Base-by-base conservation (phyloP, 2,797 vertebrate species). In the Falco novaeseelandiae region DNA sequence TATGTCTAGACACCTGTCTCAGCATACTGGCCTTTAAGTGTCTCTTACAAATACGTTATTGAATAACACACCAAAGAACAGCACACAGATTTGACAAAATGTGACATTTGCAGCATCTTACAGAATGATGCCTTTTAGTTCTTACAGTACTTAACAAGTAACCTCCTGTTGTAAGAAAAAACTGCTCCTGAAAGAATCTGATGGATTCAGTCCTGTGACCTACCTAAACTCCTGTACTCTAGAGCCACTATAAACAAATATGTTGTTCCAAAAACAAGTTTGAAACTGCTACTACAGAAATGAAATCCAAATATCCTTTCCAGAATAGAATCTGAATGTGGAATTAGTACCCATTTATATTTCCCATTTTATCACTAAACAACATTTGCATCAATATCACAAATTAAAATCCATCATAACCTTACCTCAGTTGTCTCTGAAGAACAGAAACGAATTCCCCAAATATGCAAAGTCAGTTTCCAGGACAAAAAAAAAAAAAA, bases 351-450 rank as follows among this genome's bases (percentile, higher is more conserved):
- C 42, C 38, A 63, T 63, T 59, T n/a, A 5, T 9, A 57, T 29
- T 38, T 65, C 8, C 54, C 22, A 13, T 40, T 36, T 83, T 65
- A 52, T 38, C 69, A 49, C 26, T 48, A 51, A 91, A 76, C 2
- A 23, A 30, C 30, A 32, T 58, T 87, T 78, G 30, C 76, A 96
- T 59, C 88, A 71, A 58, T 44, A 48, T 15, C 4, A 2, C 61
- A 78, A 49, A 80, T 71, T 83, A 82, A 96, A 97, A 96, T 80
- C 91, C 85, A 86, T 84, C 66, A 73, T 11, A 95, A 90, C 77
- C 97, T 98, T 98, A 98, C 98, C 98, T 98, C 92, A 90, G 95
- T 67, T 96, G 87, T 73, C 61, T 96, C 86, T 72, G 81, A 94
- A 97, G 89, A 96, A 93, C 80, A 91, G 89, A 97, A 97, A 96